These are phyloP conservation scores for Channa striata DNA, from an alignment of 2,797 vertebrate genomes.

Conservation along the genomic window DNA sequence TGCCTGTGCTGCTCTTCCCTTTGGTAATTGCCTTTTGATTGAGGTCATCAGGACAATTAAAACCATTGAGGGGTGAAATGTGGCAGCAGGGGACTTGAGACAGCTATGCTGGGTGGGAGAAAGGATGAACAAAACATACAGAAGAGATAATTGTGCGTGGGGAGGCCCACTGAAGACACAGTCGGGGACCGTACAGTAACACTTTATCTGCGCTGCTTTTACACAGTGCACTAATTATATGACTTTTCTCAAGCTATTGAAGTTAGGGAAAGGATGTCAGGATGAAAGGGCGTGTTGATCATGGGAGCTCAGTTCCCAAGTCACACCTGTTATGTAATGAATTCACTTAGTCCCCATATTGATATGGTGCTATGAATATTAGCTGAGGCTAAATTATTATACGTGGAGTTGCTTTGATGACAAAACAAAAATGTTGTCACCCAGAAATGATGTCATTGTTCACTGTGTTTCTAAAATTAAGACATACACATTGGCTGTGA, in stretches of 20 bases:
- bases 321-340: conserved; percentile 9
- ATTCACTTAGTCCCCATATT: conserved; percentile 6
- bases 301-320: background rate
- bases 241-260: conserved; percentile 23
- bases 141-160: conserved; percentile 55
- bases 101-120: conserved; percentile 68
- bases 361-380: background rate
- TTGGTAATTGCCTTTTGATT: conserved; percentile 98
- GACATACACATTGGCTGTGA: conserved; percentile 1
- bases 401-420: conserved; percentile 2
- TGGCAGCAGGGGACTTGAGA: conserved; percentile 73
- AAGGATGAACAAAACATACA: conserved; percentile 69
- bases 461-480: conserved; percentile 1
- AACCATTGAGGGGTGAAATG: conserved; percentile 86
- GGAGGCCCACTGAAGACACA: conserved; percentile 45
- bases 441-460: background rate
- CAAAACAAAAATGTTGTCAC: conserved; percentile 7
- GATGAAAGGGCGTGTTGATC: conserved; percentile 16
- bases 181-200: conserved; percentile 45
- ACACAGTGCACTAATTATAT: conserved; percentile 52
- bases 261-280: conserved; percentile 6
- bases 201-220: conserved; percentile 46
- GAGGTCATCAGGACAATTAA: conserved; percentile 97
- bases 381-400: conserved; percentile 8
- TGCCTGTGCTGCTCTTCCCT: conserved; percentile 85